These are phyloP conservation scores for Psilopogon haemacephalus DNA, from an alignment of 2,113 vertebrate species.

Conservation along the genomic window DNA sequence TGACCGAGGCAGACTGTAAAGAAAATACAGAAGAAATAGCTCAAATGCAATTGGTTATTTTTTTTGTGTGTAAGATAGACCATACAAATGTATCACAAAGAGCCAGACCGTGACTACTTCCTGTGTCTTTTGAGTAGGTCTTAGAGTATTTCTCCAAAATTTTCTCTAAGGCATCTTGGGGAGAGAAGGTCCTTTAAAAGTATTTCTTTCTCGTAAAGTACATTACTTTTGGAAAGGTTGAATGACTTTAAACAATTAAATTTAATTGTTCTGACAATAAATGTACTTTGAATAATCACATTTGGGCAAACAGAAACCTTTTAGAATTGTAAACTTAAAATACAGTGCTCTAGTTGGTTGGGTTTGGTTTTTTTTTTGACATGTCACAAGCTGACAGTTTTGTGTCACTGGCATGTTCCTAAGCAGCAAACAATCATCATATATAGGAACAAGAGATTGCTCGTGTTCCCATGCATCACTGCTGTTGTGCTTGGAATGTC, in stretches of 20 bases:
- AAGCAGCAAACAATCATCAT: neutral
- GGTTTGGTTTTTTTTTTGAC: neutral
- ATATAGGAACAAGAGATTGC: neutral
- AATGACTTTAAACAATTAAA: neutral
- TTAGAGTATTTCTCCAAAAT: neutral
- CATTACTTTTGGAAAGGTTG: no score
- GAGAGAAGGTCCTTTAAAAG: neutral
- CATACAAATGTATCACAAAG: neutral
- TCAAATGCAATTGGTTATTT: neutral
- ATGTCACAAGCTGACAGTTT: neutral
- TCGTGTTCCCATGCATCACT: neutral
- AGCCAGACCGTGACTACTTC: neutral
- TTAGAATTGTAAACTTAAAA: neutral
- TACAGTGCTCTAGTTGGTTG: neutral
- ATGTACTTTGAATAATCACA: neutral
- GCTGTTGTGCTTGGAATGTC: neutral
- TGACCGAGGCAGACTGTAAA: neutral
- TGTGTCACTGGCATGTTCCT: neutral
- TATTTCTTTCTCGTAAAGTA: fast-evolving
- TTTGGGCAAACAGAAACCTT: neutral
- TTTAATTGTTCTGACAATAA: neutral
- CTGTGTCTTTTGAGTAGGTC: neutral
- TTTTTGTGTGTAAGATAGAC: neutral
- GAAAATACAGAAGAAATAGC: neutral
- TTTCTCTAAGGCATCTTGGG: neutral